These are phyloP conservation scores for Nomada hirtipes DNA, from an alignment of 2,888 invertebrate species.

Conservation along the genomic window DNA sequence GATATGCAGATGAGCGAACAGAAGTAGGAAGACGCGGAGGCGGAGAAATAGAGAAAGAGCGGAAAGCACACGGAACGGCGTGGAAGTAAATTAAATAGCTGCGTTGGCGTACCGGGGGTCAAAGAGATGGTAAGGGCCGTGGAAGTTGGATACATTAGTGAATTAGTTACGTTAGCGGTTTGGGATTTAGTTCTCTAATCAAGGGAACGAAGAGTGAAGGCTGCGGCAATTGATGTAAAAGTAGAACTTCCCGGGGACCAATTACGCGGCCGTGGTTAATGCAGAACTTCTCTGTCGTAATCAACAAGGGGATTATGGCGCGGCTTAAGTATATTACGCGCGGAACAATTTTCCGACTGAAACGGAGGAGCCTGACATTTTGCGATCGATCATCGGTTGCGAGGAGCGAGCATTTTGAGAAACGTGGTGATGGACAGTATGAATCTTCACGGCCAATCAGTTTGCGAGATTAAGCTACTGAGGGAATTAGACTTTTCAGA, in stretches of 20 bases:
- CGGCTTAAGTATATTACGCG: slow-evolving; percentile 47
- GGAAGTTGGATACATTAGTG: slow-evolving; percentile 54
- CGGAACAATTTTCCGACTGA: slow-evolving; percentile 41
- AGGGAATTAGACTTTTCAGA: too few species aligned
- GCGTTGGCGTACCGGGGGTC: slow-evolving; percentile 12
- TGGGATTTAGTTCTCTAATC: slow-evolving; percentile 58
- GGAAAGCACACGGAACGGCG: neutral
- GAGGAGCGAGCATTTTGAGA: neutral
- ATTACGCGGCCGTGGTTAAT: slow-evolving; percentile 42
- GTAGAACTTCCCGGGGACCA: slow-evolving; percentile 56
- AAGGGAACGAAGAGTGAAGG: slow-evolving; percentile 51
- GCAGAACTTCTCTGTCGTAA: slow-evolving; percentile 42
- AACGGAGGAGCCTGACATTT: slow-evolving; percentile 3
- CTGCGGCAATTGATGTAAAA: slow-evolving; percentile 50
- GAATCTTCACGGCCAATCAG: neutral
- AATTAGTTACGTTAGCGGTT: slow-evolving; percentile 61
- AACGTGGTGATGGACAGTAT: neutral
- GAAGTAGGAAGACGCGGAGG: neutral
- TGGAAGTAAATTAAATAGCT: slow-evolving; percentile 51
- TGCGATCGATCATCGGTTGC: slow-evolving; percentile 27
- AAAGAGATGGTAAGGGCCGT: slow-evolving; percentile 29
- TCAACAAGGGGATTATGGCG: slow-evolving; percentile 49
- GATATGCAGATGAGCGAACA: neutral
- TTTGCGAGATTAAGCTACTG: neutral
- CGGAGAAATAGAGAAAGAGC: neutral